A percentile compares a stretch with the other conserved stretches of the same genome.
Evolutionary conservation across 1,140 invertebrate genomes (phyloP).

Genomic region (Drosophila santomea): DNA sequence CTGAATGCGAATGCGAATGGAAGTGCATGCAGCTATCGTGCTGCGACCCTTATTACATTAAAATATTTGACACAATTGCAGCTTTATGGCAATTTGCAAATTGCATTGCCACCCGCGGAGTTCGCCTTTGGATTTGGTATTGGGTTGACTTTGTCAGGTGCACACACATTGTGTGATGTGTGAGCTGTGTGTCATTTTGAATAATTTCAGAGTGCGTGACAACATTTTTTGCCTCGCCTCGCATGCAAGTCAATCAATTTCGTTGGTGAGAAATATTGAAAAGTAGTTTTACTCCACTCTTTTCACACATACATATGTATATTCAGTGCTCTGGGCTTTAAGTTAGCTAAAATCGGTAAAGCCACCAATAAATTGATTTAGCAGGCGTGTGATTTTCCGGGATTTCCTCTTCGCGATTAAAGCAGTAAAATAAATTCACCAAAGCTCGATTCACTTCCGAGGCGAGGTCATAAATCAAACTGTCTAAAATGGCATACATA

Average conservation of each 20-base stretch:
- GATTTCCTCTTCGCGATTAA: slow-evolving; percentile 8
- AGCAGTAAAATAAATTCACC: slow-evolving; percentile 23
- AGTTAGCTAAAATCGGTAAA: not conserved
- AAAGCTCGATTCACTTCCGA: slow-evolving; percentile 41
- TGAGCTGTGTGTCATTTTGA: slow-evolving; percentile 52
- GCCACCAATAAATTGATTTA: slow-evolving; percentile 34
- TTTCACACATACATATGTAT: too few relatives aligned
- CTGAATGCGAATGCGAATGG: slow-evolving; percentile 8
- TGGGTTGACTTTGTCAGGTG: slow-evolving; percentile 43
- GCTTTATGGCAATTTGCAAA: slow-evolving; percentile 66
- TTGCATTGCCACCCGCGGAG: slow-evolving; percentile 49
- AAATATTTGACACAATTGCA: slow-evolving; percentile 65
- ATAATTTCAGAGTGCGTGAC: slow-evolving; percentile 63
- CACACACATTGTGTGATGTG: slow-evolving; percentile 17
- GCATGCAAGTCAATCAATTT: slow-evolving; percentile 70
- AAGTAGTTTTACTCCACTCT: slow-evolving; percentile 19
- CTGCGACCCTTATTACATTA: slow-evolving; percentile 67
- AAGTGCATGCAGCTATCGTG: slow-evolving; percentile 20
- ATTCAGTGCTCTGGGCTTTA: slow-evolving; percentile 1
- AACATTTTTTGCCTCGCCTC: slow-evolving; percentile 43
- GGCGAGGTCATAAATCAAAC: slow-evolving; percentile 66
- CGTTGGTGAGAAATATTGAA: slow-evolving; percentile 38
- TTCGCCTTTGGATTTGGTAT: slow-evolving; percentile 3
- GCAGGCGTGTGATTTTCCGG: slow-evolving; percentile 12
- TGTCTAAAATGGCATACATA: slow-evolving; percentile 76